Evolutionary conservation across 2,113 vertebrate genomes (phyloP).

Genomic region (Apteryx owenii): DNA sequence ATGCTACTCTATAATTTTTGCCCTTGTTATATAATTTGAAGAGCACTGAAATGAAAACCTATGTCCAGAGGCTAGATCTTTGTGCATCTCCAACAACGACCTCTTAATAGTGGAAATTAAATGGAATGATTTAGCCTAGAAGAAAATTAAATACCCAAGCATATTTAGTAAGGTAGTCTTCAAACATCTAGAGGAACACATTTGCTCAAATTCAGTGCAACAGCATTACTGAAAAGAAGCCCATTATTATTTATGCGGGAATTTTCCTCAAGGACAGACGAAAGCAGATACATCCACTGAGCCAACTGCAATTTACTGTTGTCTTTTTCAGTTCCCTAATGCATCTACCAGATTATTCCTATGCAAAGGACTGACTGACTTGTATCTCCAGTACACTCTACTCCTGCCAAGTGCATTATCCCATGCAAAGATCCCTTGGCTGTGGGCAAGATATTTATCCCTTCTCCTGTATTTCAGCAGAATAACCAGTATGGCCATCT

Average conservation of each 20-base stretch:
- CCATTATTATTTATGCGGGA: background rate
- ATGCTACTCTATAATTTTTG: background rate
- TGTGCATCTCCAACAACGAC: background rate
- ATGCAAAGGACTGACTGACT: background rate
- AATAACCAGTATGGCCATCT: background rate
- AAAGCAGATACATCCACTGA: background rate
- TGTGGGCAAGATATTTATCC: fast-evolving
- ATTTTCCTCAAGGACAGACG: conserved; percentile 32
- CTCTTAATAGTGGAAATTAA: conserved; percentile 28
- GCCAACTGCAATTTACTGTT: background rate
- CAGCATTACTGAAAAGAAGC: background rate
- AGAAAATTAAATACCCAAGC: conserved; percentile 6
- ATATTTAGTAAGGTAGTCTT: background rate
- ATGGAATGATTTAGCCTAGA: conserved; percentile 1
- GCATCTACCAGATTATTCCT: background rate
- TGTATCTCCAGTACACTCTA: fast-evolving
- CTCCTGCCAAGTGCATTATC: background rate
- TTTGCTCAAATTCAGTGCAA: background rate
- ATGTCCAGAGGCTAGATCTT: background rate
- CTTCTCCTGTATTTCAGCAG: background rate
- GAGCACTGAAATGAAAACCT: background rate
- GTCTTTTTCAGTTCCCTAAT: background rate
- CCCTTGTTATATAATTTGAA: conserved; percentile 2
- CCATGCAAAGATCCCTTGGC: background rate
- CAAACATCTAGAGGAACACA: background rate